Percentiles rank a stretch among this genome's conserved stretches.
Conservation (phyloP, 2,113 vertebrate genomes). For the Corapipo altera region DNA sequence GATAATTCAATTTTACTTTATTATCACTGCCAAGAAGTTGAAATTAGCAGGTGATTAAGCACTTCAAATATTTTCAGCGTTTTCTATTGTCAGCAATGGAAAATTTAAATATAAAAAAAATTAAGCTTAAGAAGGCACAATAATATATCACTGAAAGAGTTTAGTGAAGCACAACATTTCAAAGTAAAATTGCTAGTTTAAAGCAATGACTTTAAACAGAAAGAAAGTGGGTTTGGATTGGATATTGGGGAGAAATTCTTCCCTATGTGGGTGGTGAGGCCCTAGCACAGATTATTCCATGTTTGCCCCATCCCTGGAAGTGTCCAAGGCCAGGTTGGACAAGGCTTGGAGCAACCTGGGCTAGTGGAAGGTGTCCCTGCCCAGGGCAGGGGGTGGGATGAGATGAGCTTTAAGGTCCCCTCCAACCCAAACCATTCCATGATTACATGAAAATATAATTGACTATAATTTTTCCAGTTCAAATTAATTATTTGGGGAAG, state of each 20-base stretch:
- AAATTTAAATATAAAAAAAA: background rate
- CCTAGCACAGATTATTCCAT: background rate
- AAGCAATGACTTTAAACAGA: background rate
- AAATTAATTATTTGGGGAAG: too few relatives aligned
- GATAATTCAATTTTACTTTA: constrained; percentile 24
- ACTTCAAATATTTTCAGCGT: constrained; percentile 15
- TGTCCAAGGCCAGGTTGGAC: background rate
- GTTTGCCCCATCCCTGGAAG: background rate
- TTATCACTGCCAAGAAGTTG: constrained; percentile 26
- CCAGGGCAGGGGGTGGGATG: too few relatives aligned
- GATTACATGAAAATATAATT: background rate
- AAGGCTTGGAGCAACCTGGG: background rate
- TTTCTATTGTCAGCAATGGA: background rate
- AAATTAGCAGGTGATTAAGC: constrained; percentile 45
- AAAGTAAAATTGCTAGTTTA: background rate
- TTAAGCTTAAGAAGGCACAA: background rate
- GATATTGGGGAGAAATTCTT: background rate
- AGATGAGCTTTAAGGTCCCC: too few relatives aligned
- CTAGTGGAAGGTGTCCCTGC: background rate
- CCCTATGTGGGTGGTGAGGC: background rate
- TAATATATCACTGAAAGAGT: background rate
- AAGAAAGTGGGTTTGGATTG: background rate
- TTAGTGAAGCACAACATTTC: background rate
- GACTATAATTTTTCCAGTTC: too few relatives aligned
- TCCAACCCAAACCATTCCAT: too few relatives aligned